A percentile compares a stretch with the other conserved stretches of the same genome.
These are phyloP conservation scores for Telenomus remus DNA, from an alignment of 1,140 invertebrate genomes.

Conservation along the genomic window DNA sequence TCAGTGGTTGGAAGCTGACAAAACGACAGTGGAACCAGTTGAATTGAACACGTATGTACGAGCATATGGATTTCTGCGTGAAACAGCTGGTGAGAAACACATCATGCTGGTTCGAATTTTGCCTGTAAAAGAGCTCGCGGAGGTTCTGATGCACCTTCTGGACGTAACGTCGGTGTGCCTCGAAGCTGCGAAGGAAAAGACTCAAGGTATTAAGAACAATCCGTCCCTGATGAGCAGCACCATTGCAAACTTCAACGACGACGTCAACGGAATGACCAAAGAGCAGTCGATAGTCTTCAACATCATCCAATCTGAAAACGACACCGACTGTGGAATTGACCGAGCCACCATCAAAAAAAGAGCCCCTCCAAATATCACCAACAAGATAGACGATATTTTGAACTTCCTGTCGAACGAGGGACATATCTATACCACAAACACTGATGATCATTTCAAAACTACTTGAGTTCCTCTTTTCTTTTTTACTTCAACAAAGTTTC, in stretches of 20 bases:
- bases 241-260: constrained; percentile 14
- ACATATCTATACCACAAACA: constrained; percentile 72
- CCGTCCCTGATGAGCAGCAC: constrained; percentile 6
- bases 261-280: constrained; percentile 41
- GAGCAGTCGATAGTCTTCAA: constrained; percentile 65
- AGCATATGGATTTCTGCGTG: constrained; percentile 62
- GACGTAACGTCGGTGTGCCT: constrained; percentile 59
- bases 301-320: constrained; percentile 61
- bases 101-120: constrained; percentile 62
- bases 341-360: constrained; percentile 58
- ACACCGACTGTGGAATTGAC: constrained; percentile 66
- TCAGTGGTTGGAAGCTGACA: constrained; percentile 69
- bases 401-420: constrained; percentile 71
- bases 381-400: constrained; percentile 65
- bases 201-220: constrained; percentile 26
- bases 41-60: constrained; percentile 60
- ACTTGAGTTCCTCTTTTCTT: constrained; percentile 56
- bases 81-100: constrained; percentile 57
- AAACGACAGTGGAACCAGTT: constrained; percentile 30
- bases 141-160: constrained; percentile 64
- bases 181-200: constrained; percentile 49
- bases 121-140: constrained; percentile 59
- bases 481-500: too few species aligned
- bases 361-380: constrained; percentile 54
- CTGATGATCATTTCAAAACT: constrained; percentile 72